Percentiles rank a stretch among this genome's conserved stretches.
These are phyloP conservation scores for Xiphophorus maculatus DNA, from an alignment of 2,113 vertebrate species.

Conservation along the genomic window DNA sequence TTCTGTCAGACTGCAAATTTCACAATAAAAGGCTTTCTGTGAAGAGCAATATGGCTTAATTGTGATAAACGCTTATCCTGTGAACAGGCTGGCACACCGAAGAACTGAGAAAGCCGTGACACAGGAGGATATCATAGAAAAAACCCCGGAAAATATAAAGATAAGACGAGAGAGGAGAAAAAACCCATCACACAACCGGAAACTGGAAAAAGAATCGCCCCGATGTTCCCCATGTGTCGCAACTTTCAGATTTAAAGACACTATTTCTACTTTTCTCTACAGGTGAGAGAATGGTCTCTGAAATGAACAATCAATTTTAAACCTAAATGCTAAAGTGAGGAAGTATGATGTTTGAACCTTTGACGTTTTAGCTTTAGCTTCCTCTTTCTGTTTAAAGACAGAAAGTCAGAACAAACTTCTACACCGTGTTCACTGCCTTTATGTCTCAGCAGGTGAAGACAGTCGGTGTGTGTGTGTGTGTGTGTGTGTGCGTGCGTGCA, in stretches of 20 bases:
- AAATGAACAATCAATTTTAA: not conserved
- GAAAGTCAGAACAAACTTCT: not conserved
- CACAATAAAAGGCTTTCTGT: not conserved
- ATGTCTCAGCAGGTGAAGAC: not conserved
- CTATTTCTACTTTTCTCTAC: not conserved
- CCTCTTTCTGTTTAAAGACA: not conserved
- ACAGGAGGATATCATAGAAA: not conserved
- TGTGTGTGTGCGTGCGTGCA: not conserved
- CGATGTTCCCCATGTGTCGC: not conserved
- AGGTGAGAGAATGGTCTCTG: not conserved
- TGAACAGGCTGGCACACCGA: slow-evolving; percentile 7
- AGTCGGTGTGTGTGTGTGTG: not conserved
- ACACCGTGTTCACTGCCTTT: not conserved
- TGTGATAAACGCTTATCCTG: not conserved
- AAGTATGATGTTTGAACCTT: not conserved
- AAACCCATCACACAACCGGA: no score
- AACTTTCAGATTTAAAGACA: not conserved
- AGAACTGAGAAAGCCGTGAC: slow-evolving; percentile 1
- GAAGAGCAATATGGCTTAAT: slow-evolving; percentile 36
- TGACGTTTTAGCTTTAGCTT: not conserved
- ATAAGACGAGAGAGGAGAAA: no score
- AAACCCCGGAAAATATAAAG: no score
- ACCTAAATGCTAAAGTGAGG: not conserved
- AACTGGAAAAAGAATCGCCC: no score
- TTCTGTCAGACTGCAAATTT: no score